Evolutionary conservation across 1,140 invertebrate species (phyloP).

Genomic region (Pseudomyrmex dendroicus): DNA sequence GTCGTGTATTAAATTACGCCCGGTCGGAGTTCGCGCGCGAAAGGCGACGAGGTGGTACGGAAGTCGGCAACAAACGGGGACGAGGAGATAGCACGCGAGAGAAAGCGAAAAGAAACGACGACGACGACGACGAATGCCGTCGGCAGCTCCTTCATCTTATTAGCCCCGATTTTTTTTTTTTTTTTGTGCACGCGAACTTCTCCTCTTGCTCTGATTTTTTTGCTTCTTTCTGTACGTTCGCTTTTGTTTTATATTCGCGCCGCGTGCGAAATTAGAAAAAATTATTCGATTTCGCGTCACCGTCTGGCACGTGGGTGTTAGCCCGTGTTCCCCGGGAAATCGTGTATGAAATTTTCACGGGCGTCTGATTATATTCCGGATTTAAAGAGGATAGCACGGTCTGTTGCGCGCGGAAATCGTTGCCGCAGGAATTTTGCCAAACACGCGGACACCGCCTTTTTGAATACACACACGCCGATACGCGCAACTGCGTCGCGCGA

Average conservation of each 20-base stretch:
- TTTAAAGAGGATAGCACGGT: constrained; percentile 16
- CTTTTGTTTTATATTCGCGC: neutral
- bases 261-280: neutral
- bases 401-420: neutral
- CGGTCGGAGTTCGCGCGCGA: neutral
- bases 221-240: too few species aligned
- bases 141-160: neutral
- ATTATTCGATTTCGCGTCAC: neutral
- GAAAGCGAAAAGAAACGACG: neutral
- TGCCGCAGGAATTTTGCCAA: constrained; percentile 23
- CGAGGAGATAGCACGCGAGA: too few species aligned
- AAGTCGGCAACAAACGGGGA: too few species aligned
- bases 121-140: neutral
- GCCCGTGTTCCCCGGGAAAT: constrained; percentile 1
- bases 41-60: too few species aligned
- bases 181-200: neutral
- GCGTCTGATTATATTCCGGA: neutral
- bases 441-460: neutral
- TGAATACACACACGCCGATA: neutral
- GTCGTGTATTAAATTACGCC: constrained; percentile 52
- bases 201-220: neutral
- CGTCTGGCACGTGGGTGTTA: neutral
- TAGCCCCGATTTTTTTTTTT: too few species aligned
- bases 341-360: constrained; percentile 12
- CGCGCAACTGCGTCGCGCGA: neutral